A percentile compares a stretch with the other conserved stretches of the same genome.
These are phyloP conservation scores for Apis laboriosa DNA, from an alignment of 1,140 invertebrate genomes.

Conservation along the genomic window DNA sequence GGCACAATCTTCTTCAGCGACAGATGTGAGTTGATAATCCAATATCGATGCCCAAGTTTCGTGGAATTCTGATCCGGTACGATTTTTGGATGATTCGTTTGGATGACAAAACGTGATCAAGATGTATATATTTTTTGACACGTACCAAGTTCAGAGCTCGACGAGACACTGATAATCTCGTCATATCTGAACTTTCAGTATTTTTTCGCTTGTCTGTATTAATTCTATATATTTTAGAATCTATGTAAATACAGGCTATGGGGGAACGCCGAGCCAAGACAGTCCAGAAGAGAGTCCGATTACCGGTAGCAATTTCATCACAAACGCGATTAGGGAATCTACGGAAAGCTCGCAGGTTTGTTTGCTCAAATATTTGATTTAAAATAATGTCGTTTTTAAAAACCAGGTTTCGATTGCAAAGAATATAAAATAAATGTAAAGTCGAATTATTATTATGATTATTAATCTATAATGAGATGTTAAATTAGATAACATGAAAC, in stretches of 20 bases:
- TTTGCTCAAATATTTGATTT: not conserved
- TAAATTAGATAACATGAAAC: no score
- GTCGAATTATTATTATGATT: no score
- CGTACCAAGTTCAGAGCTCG: conserved; percentile 9
- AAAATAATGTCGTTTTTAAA: no score
- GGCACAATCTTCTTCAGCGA: conserved; percentile 92
- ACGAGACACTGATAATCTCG: not conserved
- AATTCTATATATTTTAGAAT: conserved; percentile 82
- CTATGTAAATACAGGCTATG: conserved; percentile 85
- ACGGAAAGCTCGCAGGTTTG: conserved; percentile 74
- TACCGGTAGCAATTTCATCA: conserved; percentile 67
- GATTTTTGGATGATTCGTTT: not conserved
- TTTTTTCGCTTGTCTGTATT: conserved; percentile 40
- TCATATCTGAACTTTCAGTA: not conserved
- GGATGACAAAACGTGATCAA: not conserved
- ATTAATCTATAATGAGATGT: no score
- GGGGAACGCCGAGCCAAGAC: conserved; percentile 80
- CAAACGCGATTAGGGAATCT: conserved; percentile 65
- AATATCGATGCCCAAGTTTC: conserved; percentile 29
- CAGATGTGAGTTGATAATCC: conserved; percentile 86
- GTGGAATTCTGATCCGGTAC: conserved; percentile 6
- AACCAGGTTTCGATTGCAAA: no score
- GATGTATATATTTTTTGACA: not conserved
- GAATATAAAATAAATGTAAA: no score
- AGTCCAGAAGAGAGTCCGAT: conserved; percentile 84